Base-by-base conservation (phyloP, 2,888 invertebrate species). In the Atrina japonica region DNA sequence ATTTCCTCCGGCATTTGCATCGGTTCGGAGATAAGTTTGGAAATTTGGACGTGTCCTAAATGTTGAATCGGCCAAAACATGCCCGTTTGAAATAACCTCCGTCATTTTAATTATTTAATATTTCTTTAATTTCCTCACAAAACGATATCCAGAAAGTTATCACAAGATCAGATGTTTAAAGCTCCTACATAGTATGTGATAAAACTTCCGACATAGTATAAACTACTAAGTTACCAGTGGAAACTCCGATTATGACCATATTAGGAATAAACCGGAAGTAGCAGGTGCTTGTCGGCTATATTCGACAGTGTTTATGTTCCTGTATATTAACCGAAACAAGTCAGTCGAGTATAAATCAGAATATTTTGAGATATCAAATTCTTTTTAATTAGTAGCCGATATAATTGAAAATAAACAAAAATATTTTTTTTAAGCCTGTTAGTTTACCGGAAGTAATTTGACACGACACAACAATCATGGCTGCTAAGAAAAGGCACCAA, bases 1-100 rank as follows among this genome's bases (percentile, higher is more conserved):
- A 63, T 84, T 83, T 1, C 83, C 81, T 0, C 86, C 84, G 45
- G 85, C 83, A 76, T 86, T 86, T 5, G 83, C 81, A 74, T 89
- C 89, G 43, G 82, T 82, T 53, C 72, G 69, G 45, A 87, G 63
- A 66, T 84, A 83, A 9, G 83, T 83, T 23, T 72, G 65, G 63
- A 87, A 87, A 58, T 80, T 72, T 5, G 88, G 88, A 55, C 88
- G 74, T 0, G 84, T 83, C 70, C 78, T 84, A 58, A 81, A 81
- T 16, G 73, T 75, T 5, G 88, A 88, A 72, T 88, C 88, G 27
- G 88, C 80, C 30, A 88, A 74, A 35, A 85, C 80, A 7, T 79
- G 65, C 7, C 70, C 77, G 47, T 67, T 71, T 23, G 80, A 58
- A 47, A 82, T 70, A 16, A 83, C 80, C 59, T 82, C 82, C 27